Evolutionary conservation across 2,888 invertebrate species (phyloP), one percentile per base, ranked within the genome.

Genomic region (Apamea epomidion): DNA sequence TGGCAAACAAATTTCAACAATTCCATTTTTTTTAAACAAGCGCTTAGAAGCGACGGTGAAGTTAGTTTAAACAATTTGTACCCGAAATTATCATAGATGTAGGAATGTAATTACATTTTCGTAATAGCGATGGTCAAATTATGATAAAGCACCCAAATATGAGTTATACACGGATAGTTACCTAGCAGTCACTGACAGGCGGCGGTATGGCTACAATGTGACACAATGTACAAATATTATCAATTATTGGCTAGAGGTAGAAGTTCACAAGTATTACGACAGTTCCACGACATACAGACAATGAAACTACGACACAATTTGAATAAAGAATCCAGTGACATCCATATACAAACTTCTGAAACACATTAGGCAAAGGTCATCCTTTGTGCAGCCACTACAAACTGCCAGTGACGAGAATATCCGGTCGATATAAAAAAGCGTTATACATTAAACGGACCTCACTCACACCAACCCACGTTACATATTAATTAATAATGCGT

Each of bases 1-100:
- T 96, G 95, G 91, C 91, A 93, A 95, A 94, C 92, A 95, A 94
- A 94, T 94, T 95, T 94, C 88, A 96, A 96, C 96, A 96, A 96
- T 95, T 95, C 94, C 94, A 94, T 94, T 92, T 93, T 86, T 92
- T 85, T 92, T 88, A 90, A 91, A 90, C 83, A 76, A 84, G 83
- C 83, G 73, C 81, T 80, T 73, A 32, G 69, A 45, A 75, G 37
- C 37, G 74, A 65, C 79, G 71, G 76, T 86, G 83, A 78, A 80
- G 78, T 81, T 83, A 69, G 84, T 87, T 87, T 78, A 91, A 92
- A 91, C 83, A 90, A 92, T 92, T 92, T 91, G 92, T 93, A 93
- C 91, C 87, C 90, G 90, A 93, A 92, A 89, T 90, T 89, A 90
- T 90, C 88, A 90, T 90, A 91, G 90, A 93, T 90, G 90, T 91